Conservation (phyloP, 2,113 vertebrate genomes). For the Rissa tridactyla region DNA sequence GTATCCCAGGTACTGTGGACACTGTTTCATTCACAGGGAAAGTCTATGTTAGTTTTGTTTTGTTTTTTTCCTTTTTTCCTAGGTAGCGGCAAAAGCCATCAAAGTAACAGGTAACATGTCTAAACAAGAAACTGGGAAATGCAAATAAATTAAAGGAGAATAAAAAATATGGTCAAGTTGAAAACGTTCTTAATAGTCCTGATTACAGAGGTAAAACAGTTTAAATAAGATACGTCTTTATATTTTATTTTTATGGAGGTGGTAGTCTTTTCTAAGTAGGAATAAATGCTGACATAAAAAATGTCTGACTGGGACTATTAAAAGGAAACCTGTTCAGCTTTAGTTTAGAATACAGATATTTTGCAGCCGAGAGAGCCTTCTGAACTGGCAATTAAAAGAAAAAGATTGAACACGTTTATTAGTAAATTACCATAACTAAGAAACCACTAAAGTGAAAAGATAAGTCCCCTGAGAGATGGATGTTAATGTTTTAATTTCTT, state of each 20-base stretch:
- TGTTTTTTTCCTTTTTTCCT: not conserved
- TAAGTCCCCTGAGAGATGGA: not conserved
- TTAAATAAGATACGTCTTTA: not conserved
- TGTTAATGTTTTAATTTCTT: not conserved
- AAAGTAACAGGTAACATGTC: not conserved
- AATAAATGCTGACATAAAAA: not conserved
- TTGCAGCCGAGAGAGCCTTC: not conserved
- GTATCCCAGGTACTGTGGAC: constrained; percentile 88
- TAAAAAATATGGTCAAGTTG: not conserved
- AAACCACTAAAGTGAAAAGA: not conserved
- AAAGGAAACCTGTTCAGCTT: not conserved
- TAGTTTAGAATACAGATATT: not conserved
- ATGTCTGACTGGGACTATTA: not conserved
- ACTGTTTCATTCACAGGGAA: constrained; percentile 57
- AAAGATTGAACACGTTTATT: not conserved
- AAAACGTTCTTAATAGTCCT: not conserved
- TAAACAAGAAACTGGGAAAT: constrained; percentile 15
- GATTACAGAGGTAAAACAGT: not conserved
- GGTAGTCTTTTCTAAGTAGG: not conserved
- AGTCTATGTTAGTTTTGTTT: not conserved
- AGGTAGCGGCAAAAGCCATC: not conserved
- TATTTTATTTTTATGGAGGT: not conserved
- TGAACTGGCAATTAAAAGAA: not conserved
- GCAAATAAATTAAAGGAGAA: constrained; percentile 37
- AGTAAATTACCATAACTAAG: not conserved